These are phyloP conservation scores for Bugulina stolonifera DNA, from an alignment of 2,888 invertebrate genomes.

Conservation along the genomic window DNA sequence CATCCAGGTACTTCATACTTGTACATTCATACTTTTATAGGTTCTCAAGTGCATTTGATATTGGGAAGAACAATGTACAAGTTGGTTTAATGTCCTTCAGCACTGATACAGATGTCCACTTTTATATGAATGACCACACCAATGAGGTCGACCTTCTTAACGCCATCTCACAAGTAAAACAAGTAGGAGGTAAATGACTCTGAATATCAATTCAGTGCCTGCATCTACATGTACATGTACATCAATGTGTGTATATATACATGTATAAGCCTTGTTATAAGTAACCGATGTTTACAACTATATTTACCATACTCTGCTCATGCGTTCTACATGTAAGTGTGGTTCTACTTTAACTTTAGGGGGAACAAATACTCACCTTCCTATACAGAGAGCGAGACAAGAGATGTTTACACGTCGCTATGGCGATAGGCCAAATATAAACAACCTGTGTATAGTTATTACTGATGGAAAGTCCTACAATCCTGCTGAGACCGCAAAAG, in stretches of 20 bases:
- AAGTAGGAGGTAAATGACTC: constrained; percentile 16
- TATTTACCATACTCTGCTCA: too few relatives aligned
- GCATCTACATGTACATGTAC: too few relatives aligned
- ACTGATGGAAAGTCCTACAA: constrained; percentile 20
- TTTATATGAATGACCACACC: constrained; percentile 2
- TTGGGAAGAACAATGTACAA: constrained; percentile 3
- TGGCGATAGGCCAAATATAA: constrained; percentile 23
- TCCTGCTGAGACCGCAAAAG: not conserved
- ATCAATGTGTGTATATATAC: too few relatives aligned
- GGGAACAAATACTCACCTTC: constrained; percentile 23
- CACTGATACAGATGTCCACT: not conserved
- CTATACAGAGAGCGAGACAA: constrained; percentile 2
- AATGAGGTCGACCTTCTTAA: constrained; percentile 3
- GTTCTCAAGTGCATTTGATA: not conserved
- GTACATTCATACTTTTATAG: too few relatives aligned
- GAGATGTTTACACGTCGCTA: constrained; percentile 20
- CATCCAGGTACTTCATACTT: too few relatives aligned
- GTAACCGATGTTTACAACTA: too few relatives aligned
- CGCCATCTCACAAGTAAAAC: not conserved
- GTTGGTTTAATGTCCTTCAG: constrained; percentile 25
- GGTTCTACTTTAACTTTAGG: too few relatives aligned
- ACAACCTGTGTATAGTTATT: constrained; percentile 14
- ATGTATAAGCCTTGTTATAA: not conserved
- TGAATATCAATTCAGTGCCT: too few relatives aligned
- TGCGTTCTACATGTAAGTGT: too few relatives aligned